phyloP scores from a whole-genome alignment of 2,888 invertebrate genomes.

The Sinelater perroti region DNA sequence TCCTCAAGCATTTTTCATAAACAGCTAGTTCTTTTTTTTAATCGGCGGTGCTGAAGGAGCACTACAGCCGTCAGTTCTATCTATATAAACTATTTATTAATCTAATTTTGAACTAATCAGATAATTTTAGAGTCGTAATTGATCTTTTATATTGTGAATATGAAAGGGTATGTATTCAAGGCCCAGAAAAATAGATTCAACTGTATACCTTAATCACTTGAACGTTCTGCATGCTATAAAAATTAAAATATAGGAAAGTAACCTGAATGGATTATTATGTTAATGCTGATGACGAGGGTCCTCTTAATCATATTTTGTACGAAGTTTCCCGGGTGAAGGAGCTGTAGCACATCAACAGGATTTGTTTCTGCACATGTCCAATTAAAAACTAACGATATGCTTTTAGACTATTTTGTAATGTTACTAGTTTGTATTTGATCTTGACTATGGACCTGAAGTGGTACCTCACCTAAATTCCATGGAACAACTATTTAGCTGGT shows the following conservation, averaged over 20 bases:
- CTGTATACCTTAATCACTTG: too few species aligned
- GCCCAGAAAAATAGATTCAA: conserved; percentile 83
- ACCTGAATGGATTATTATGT: too few species aligned
- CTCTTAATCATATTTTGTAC: conserved; percentile 94
- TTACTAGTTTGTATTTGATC: conserved; percentile 81
- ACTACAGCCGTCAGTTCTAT: too few species aligned
- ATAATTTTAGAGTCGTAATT: too few species aligned
- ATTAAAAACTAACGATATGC: conserved; percentile 98
- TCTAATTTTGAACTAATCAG: too few species aligned
- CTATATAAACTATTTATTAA: too few species aligned
- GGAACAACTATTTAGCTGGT: conserved; percentile 87
- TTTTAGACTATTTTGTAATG: conserved; percentile 92
- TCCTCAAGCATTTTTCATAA: too few species aligned
- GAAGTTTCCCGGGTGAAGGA: conserved; percentile 97
- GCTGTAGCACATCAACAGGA: conserved; percentile 87
- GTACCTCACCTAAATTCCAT: conserved; percentile 88
- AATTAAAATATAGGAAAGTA: conserved; percentile 80
- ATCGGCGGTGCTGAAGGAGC: too few species aligned
- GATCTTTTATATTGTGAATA: too few species aligned
- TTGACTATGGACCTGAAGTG: conserved; percentile 98
- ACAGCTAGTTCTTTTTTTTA: too few species aligned
- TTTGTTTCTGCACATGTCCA: too few species aligned
- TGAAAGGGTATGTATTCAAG: conserved; percentile 99
- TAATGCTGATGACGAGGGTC: conserved; percentile 96
- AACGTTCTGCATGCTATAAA: conserved; percentile 92